Conservation (phyloP, 2,797 vertebrate genomes). For the Coranthus polyacanthus region DNA sequence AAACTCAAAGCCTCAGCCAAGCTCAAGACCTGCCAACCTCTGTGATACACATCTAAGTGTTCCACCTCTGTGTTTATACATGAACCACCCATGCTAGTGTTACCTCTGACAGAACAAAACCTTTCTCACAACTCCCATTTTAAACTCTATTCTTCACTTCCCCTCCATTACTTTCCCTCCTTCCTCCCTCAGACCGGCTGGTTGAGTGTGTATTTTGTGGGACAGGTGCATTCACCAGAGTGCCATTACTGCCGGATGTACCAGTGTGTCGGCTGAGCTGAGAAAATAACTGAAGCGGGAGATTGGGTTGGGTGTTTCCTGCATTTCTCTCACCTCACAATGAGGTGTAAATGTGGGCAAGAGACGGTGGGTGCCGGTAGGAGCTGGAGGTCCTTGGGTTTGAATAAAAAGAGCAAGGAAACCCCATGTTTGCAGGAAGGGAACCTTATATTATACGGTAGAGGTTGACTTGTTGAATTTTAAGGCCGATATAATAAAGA, state of each 20-base stretch:
- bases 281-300: constrained; percentile 57
- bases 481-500: too few species aligned
- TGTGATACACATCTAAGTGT: constrained; percentile 46
- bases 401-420: constrained; percentile 16
- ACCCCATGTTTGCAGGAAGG: neutral
- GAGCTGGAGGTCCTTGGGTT: constrained; percentile 26
- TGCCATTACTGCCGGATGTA: constrained; percentile 30
- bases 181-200: constrained; percentile 15
- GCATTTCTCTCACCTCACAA: constrained; percentile 67
- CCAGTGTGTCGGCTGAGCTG: constrained; percentile 38
- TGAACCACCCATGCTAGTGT: constrained; percentile 62
- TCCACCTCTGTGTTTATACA: constrained; percentile 62
- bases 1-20: constrained; percentile 14
- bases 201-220: constrained; percentile 29
- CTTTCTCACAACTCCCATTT: constrained; percentile 28
- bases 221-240: constrained; percentile 57
- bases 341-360: constrained; percentile 57
- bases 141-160: constrained; percentile 27
- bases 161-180: constrained; percentile 6
- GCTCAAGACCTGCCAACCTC: constrained; percentile 34
- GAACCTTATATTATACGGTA: too few species aligned
- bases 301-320: constrained; percentile 60
- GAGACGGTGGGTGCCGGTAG: constrained; percentile 21
- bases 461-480: too few species aligned
- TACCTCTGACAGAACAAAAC: constrained; percentile 54